A percentile compares a stretch with the other conserved stretches of the same genome.
Conservation (phyloP, 2,888 invertebrate species). For the Leucoptera coffeella region DNA sequence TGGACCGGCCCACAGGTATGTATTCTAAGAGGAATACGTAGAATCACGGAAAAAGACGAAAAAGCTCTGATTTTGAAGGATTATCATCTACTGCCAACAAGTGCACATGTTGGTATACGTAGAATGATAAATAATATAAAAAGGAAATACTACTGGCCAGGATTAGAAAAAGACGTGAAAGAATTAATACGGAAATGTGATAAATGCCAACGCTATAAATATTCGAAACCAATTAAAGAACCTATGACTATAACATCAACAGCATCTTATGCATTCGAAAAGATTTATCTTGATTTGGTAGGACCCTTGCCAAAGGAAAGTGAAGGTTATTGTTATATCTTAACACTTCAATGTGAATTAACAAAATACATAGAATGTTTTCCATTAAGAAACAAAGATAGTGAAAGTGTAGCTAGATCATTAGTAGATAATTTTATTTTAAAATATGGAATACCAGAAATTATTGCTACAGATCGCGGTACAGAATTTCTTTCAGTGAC, state of each 20-base stretch:
- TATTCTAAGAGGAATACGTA: too few species aligned
- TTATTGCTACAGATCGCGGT: conserved; percentile 3
- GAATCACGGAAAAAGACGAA: too few species aligned
- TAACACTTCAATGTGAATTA: conserved; percentile 8
- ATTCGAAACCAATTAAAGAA: conserved; percentile 3
- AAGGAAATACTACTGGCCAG: conserved; percentile 6
- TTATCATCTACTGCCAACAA: too few species aligned
- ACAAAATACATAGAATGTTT: conserved; percentile 3
- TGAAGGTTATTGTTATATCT: conserved; percentile 6
- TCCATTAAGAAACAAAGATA: not conserved
- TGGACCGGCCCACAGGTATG: too few species aligned
- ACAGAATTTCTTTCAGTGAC: conserved; percentile 2
- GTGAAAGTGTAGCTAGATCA: not conserved
- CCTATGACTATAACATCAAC: conserved; percentile 8
- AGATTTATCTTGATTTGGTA: conserved; percentile 7
- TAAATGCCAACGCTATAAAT: conserved; percentile 7
- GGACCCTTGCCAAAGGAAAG: conserved; percentile 7
- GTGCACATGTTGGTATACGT: conserved; percentile 6
- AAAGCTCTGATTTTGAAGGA: too few species aligned
- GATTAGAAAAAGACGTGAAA: conserved; percentile 5
- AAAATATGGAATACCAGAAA: conserved; percentile 1
- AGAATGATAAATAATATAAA: conserved; percentile 7
- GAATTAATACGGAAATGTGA: too few species aligned
- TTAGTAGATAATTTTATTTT: too few species aligned
- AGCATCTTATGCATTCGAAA: conserved; percentile 6